These are phyloP conservation scores for Lypha dubia DNA, from an alignment of 2,888 invertebrate genomes.

Conservation along the genomic window DNA sequence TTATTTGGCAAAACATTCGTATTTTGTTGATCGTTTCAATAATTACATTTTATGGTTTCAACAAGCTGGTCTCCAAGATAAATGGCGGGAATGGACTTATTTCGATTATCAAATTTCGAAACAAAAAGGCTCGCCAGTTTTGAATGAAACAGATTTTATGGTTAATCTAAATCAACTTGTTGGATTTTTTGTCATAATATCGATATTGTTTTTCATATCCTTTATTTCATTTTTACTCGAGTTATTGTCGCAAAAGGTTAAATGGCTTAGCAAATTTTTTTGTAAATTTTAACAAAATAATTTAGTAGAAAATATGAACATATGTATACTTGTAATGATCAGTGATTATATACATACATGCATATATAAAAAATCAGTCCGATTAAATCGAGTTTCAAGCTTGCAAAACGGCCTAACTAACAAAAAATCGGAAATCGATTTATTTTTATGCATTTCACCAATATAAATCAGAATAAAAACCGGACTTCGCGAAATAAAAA, in stretches of 20 bases:
- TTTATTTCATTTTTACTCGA: slow-evolving; percentile 72
- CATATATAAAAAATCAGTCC: no score
- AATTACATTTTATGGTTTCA: slow-evolving; percentile 39
- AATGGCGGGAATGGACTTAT: slow-evolving; percentile 38
- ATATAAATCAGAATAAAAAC: no score
- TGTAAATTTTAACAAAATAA: slow-evolving; percentile 7
- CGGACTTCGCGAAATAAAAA: no score
- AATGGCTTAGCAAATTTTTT: slow-evolving; percentile 27
- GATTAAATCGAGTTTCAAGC: no score
- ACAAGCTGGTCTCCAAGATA: slow-evolving; percentile 41
- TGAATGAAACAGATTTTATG: slow-evolving; percentile 35
- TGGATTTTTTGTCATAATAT: slow-evolving; percentile 30
- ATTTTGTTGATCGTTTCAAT: slow-evolving; percentile 58
- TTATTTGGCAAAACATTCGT: slow-evolving; percentile 63
- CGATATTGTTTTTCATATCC: slow-evolving; percentile 9
- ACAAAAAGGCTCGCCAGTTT: not conserved
- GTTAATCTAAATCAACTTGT: slow-evolving; percentile 38
- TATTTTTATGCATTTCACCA: no score
- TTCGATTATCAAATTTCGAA: slow-evolving; percentile 5
- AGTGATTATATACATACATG: no score
- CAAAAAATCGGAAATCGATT: no score
- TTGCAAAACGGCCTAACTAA: no score
- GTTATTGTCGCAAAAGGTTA: slow-evolving; percentile 53
- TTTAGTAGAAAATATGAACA: no score
- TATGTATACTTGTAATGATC: no score